These are phyloP conservation scores for Caenorhabditis sulstoni DNA, from an alignment of 2,888 invertebrate genomes.

Conservation along the genomic window DNA sequence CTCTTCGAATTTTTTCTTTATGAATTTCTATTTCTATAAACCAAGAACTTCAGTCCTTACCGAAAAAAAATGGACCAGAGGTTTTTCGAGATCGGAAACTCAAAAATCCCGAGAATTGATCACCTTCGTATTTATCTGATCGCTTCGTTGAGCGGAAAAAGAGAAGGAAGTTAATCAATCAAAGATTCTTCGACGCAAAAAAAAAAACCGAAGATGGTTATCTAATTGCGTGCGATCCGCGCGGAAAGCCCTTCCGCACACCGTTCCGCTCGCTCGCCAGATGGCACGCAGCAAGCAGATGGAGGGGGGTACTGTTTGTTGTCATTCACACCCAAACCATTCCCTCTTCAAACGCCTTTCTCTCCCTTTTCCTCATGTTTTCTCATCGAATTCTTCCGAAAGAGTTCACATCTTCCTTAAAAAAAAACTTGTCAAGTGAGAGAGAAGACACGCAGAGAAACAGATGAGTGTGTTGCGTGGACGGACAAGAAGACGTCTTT, in stretches of 20 bases:
- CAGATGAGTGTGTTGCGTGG: conserved; percentile 33
- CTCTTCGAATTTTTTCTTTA: neutral
- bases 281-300: conserved; percentile 27
- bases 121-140: conserved; percentile 27
- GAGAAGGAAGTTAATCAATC: conserved; percentile 28
- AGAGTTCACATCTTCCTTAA: neutral
- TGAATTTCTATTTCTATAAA: neutral
- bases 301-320: conserved; percentile 32
- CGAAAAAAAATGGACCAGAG: no score
- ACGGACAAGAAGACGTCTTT: conserved; percentile 9
- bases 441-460: conserved; percentile 23
- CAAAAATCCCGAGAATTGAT: no score
- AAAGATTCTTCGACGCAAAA: neutral
- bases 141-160: conserved; percentile 15
- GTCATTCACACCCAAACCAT: conserved; percentile 7
- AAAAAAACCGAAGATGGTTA: conserved; percentile 20
- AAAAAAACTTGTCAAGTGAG: conserved; percentile 39
- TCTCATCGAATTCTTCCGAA: neutral
- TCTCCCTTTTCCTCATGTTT: neutral
- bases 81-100: no score
- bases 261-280: neutral
- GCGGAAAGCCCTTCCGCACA: neutral
- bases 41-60: no score
- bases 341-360: neutral
- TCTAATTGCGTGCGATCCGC: conserved; percentile 41